Evolutionary conservation across 2,797 vertebrate species (phyloP).

Genomic region (Nyctalus aviator): DNA sequence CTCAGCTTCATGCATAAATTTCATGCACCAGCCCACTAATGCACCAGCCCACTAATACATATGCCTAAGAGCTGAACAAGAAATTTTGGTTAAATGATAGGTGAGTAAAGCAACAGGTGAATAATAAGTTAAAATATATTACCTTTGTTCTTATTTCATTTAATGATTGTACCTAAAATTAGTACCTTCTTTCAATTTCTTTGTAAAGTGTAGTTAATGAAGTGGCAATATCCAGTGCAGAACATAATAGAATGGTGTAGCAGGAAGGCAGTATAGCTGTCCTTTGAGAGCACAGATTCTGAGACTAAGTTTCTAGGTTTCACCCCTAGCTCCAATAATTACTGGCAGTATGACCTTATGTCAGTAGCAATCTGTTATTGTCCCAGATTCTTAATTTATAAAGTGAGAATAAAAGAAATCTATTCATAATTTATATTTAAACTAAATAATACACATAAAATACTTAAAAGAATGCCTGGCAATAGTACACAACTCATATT

Average conservation of each 20-base stretch:
- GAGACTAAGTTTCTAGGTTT: not conserved
- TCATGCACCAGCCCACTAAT: no score
- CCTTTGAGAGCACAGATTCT: not conserved
- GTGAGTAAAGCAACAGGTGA: not conserved
- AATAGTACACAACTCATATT: not conserved
- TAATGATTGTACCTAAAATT: not conserved
- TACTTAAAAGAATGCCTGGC: not conserved
- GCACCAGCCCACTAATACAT: no score
- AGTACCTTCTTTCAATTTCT: not conserved
- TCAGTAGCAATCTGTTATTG: not conserved
- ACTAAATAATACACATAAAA: not conserved
- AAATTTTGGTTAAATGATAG: not conserved
- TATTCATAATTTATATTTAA: not conserved
- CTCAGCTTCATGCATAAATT: no score
- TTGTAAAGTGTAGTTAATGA: not conserved
- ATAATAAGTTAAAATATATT: not conserved
- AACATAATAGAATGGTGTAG: not conserved
- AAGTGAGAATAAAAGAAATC: not conserved
- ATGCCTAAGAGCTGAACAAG: not conserved
- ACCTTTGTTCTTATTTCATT: not conserved
- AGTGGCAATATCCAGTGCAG: not conserved
- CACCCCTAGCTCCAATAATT: not conserved
- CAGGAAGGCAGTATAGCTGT: not conserved
- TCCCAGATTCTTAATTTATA: not conserved
- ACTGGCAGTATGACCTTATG: not conserved